Conservation (phyloP, 2,113 vertebrate genomes). For the Gadus macrocephalus region DNA sequence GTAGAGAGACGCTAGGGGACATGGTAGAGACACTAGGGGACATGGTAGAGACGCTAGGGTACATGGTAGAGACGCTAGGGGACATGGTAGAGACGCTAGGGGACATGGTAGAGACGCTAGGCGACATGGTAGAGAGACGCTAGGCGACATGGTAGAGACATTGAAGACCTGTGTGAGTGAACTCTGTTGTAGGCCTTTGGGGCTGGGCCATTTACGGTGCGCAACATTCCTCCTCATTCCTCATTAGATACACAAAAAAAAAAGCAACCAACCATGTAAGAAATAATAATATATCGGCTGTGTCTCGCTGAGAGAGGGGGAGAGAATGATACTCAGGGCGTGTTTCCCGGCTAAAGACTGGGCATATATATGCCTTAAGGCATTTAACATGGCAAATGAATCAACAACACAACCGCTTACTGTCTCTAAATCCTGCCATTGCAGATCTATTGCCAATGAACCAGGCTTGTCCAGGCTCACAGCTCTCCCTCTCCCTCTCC, state of each 20-base stretch:
- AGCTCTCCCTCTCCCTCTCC: neutral
- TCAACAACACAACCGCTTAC: conserved; percentile 10
- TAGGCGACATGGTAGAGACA: no score
- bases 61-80: no score
- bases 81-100: no score
- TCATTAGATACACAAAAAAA: neutral
- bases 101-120: no score
- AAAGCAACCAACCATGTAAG: neutral
- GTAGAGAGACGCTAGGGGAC: no score
- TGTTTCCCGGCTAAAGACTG: conserved; percentile 35
- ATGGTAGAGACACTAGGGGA: no score
- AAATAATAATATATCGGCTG: neutral
- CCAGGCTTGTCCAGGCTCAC: no score
- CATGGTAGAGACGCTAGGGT: no score
- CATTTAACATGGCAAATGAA: conserved; percentile 37
- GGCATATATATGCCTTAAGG: conserved; percentile 34
- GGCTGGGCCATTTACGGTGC: no score
- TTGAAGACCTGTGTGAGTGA: no score
- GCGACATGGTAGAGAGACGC: no score
- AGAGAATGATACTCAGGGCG: conserved; percentile 16
- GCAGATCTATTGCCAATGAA: conserved; percentile 36
- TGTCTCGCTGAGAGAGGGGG: conserved; percentile 20
- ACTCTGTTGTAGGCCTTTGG: no score
- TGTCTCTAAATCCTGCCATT: conserved; percentile 14
- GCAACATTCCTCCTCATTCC: neutral